phyloP scores from a whole-genome alignment of 92 coral and sea anemone genomes.

The Metridium senile region DNA sequence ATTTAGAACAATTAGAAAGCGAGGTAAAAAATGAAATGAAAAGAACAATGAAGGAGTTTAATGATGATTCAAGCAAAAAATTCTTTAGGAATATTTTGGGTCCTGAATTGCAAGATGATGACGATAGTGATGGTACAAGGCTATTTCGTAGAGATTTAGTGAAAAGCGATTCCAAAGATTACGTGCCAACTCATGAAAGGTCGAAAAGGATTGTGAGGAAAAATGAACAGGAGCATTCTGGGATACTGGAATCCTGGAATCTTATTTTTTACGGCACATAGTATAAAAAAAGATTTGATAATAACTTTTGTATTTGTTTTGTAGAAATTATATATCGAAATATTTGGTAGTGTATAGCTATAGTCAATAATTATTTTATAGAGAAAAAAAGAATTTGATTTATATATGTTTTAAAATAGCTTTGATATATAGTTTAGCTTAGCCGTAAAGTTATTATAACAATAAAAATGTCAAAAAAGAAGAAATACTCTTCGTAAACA shows the following conservation, averaged over 20 bases:
- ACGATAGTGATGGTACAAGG: neutral
- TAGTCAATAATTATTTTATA: neutral
- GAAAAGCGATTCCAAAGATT: neutral
- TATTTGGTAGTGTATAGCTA: neutral
- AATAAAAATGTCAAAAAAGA: too few species aligned
- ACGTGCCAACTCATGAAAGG: neutral
- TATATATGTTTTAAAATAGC: neutral
- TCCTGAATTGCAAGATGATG: neutral
- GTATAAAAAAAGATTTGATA: neutral
- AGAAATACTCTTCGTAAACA: too few species aligned
- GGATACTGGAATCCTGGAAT: conserved; percentile 84
- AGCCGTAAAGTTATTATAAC: too few species aligned
- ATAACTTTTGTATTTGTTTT: too few species aligned
- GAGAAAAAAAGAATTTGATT: too few species aligned
- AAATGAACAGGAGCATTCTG: conserved; percentile 74
- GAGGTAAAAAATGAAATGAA: conserved; percentile 39
- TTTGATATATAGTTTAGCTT: neutral
- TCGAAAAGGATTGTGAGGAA: neutral
- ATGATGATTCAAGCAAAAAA: conserved; percentile 16
- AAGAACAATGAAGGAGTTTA: conserved; percentile 17
- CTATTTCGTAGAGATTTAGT: conserved; percentile 12
- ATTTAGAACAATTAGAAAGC: conserved; percentile 58
- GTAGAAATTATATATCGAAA: neutral
- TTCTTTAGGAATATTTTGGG: conserved; percentile 2
- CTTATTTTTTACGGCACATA: conserved; percentile 78